Evolutionary conservation across 2,888 invertebrate species (phyloP).

Genomic region (Drosophila aldrichi): DNA sequence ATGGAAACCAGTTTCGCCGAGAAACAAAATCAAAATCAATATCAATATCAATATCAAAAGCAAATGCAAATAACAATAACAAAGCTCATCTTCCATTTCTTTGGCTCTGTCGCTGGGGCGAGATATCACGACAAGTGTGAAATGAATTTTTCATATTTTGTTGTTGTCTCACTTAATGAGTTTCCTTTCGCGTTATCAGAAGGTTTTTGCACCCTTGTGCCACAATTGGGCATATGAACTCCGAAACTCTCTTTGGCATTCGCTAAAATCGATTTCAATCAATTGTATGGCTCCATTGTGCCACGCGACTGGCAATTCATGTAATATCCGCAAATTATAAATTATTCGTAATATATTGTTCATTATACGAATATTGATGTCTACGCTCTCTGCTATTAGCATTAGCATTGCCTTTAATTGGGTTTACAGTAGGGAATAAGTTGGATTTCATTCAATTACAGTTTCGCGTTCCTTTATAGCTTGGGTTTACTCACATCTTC

Average conservation of each 20-base stretch:
- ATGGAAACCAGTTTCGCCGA: constrained; percentile 37
- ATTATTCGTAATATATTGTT: neutral
- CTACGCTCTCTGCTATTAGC: neutral
- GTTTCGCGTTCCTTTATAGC: neutral
- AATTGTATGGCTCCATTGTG: constrained; percentile 16
- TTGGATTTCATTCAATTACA: neutral
- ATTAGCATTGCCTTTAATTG: constrained; percentile 10
- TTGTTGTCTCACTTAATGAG: neutral
- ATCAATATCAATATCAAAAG: too few relatives aligned
- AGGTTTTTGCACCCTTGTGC: constrained; percentile 37
- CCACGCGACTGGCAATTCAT: constrained; percentile 21
- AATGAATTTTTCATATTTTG: constrained; percentile 7
- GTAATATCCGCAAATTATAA: constrained; percentile 3
- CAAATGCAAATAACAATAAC: constrained; percentile 10
- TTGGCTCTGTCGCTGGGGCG: constrained; percentile 19
- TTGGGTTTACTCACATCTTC: neutral
- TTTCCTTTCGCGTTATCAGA: constrained; percentile 36
- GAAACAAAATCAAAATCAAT: neutral
- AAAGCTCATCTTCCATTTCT: constrained; percentile 4
- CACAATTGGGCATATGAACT: constrained; percentile 26
- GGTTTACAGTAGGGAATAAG: neutral
- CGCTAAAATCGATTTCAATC: constrained; percentile 2
- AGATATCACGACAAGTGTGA: constrained; percentile 57
- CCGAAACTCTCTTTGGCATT: constrained; percentile 12
- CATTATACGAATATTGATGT: constrained; percentile 9